Evolutionary conservation across 2,113 vertebrate species (phyloP).

Genomic region (Apteryx mantelli): DNA sequence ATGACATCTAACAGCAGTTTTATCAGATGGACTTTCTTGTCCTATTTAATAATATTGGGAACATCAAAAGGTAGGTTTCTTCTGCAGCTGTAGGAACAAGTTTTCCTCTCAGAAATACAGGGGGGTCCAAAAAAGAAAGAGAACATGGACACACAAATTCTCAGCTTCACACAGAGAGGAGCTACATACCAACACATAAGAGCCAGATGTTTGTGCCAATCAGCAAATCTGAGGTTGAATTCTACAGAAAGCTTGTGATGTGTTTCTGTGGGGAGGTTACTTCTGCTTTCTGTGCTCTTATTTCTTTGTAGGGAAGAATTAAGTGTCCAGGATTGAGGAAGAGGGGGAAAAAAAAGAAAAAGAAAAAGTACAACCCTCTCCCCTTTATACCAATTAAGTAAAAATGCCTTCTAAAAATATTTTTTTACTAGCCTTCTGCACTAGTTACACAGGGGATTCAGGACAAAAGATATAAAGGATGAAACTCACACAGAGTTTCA

Average conservation of each 20-base stretch:
- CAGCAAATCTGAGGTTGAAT: not conserved
- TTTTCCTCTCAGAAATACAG: not conserved
- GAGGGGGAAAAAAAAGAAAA: not conserved
- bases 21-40: not conserved
- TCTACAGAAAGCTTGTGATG: not conserved
- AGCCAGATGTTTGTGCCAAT: not conserved
- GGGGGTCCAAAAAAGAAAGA: not conserved
- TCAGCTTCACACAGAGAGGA: not conserved
- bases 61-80: not conserved
- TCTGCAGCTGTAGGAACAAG: not conserved
- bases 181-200: not conserved
- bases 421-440: not conserved
- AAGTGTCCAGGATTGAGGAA: not conserved
- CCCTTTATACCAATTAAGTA: not conserved
- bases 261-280: not conserved
- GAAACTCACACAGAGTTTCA: not conserved
- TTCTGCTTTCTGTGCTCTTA: not conserved
- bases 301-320: not conserved
- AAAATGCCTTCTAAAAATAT: not conserved
- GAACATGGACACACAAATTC: not conserved
- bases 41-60: not conserved
- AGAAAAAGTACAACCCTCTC: not conserved
- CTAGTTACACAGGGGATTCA: not conserved
- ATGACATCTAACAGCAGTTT: not conserved
- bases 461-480: not conserved